Base-by-base conservation (phyloP, 2,797 vertebrate species). In the Sebastes matsubarae region DNA sequence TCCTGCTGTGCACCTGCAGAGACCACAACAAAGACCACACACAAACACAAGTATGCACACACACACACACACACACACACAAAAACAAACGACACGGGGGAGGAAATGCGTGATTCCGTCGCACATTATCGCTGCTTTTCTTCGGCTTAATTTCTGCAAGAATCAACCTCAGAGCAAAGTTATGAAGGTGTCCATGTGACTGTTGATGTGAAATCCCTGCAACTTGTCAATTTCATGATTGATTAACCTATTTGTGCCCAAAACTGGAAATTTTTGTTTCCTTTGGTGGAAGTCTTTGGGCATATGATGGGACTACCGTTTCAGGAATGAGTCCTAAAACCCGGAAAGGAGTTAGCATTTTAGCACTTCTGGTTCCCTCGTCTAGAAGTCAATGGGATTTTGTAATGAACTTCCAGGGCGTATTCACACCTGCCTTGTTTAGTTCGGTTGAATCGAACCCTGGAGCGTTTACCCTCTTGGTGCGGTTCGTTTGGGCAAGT, bases 1-100 rank as follows among this genome's bases (percentile, higher is more conserved):
- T 83, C 82, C 85, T 88, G 87, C 50, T n/a, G 0, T 92, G 95
- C 95, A 96, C 96, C 95, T 96, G 96, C 90, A 92, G 72, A 88
- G 79, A 85, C 79, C 61, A n/a, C 80, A 90, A 93, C 94, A 94
- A 94, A 94, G 89, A 88, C 71, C 79, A 50, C 72, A 85, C 73
- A 66, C 32, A 76, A 81, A 68, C n/a, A 25, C 74, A 76, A 6
- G 24, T 24, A 11, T 27, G 46, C 59, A 67, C 61, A 75, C 22
- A 68, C 68, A 38, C 34, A 36, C 34, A 36, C 34, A 68, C 61
- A 75, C 22, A 70, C 73, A 82, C 78, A 84, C 59, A 70, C 72
- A 82, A 75, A 84, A 57, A 88, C 84, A 87, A 89, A 83, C 46
- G 32, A 72, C 59, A 80, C 3, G 10, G 65, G 65, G 54, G 81